phyloP scores from a whole-genome alignment of 2,113 vertebrate genomes.

The Pristiophorus japonicus region DNA sequence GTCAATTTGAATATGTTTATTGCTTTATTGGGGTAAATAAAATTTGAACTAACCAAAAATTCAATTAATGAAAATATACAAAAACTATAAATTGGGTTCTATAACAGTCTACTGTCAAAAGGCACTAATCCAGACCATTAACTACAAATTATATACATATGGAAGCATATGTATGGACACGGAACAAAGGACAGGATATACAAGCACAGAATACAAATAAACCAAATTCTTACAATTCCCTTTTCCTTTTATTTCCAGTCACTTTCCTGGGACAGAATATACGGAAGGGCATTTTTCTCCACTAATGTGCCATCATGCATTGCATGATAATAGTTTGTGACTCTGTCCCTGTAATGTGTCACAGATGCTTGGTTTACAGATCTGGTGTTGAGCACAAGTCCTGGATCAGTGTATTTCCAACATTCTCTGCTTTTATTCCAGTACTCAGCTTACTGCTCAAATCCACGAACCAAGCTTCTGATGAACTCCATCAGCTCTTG shows the following conservation, averaged over 20 bases:
- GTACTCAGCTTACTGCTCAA: neutral
- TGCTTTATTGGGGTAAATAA: conserved; percentile 37
- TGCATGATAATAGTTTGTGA: conserved; percentile 21
- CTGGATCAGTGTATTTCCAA: neutral
- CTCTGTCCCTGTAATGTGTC: neutral
- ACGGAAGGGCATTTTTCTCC: neutral
- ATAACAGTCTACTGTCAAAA: conserved; percentile 38
- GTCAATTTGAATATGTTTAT: conserved; percentile 15
- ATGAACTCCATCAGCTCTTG: conserved; percentile 3
- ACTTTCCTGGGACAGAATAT: conserved; percentile 7
- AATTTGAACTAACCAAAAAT: conserved; percentile 38
- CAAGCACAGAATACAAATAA: conserved; percentile 34
- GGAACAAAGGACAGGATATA: conserved; percentile 23
- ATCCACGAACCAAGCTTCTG: neutral
- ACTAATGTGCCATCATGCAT: conserved; percentile 6
- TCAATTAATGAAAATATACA: conserved; percentile 39
- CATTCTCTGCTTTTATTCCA: conserved; percentile 10
- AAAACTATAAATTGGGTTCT: conserved; percentile 38
- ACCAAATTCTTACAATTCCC: conserved; percentile 15
- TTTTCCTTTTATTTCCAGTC: conserved; percentile 33
- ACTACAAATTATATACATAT: conserved; percentile 37
- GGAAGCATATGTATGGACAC: conserved; percentile 29
- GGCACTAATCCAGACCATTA: conserved; percentile 38
- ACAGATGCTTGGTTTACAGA: neutral
- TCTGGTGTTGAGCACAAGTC: neutral